These are phyloP conservation scores for Caranx ignobilis DNA, from an alignment of 2,113 vertebrate genomes.

Conservation along the genomic window DNA sequence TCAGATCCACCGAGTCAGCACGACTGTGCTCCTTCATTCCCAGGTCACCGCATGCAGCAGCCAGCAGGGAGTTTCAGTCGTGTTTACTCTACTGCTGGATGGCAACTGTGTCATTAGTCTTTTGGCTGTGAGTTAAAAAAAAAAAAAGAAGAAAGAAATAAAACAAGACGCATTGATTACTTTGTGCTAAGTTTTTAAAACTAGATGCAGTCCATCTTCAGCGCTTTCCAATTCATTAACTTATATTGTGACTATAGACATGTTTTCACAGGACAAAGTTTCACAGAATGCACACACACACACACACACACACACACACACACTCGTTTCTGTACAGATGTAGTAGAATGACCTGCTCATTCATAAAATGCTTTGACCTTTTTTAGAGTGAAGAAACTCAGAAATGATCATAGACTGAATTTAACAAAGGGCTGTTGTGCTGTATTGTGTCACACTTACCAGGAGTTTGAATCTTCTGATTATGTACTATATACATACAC, in stretches of 20 bases:
- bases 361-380: not conserved
- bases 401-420: no score
- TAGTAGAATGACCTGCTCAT: not conserved
- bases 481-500: not conserved
- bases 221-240: conserved; percentile 47
- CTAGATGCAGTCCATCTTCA: conserved; percentile 33
- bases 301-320: not conserved
- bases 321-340: not conserved
- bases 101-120: conserved; percentile 69
- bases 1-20: conserved; percentile 73
- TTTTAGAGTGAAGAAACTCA: not conserved
- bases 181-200: conserved; percentile 46
- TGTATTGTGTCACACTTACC: not conserved
- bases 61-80: conserved; percentile 55
- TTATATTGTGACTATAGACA: conserved; percentile 24
- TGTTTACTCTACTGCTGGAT: conserved; percentile 67
- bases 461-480: not conserved
- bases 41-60: conserved; percentile 74
- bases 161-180: conserved; percentile 58
- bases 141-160: conserved; percentile 5
- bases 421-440: not conserved
- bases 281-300: not conserved
- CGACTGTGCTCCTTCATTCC: conserved; percentile 61
- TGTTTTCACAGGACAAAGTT: conserved; percentile 29
- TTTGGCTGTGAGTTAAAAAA: conserved; percentile 58